Percentiles rank a stretch among this genome's conserved stretches.
Evolutionary conservation across 2,797 vertebrate genomes (phyloP).

Genomic region (Saxicola maurus): DNA sequence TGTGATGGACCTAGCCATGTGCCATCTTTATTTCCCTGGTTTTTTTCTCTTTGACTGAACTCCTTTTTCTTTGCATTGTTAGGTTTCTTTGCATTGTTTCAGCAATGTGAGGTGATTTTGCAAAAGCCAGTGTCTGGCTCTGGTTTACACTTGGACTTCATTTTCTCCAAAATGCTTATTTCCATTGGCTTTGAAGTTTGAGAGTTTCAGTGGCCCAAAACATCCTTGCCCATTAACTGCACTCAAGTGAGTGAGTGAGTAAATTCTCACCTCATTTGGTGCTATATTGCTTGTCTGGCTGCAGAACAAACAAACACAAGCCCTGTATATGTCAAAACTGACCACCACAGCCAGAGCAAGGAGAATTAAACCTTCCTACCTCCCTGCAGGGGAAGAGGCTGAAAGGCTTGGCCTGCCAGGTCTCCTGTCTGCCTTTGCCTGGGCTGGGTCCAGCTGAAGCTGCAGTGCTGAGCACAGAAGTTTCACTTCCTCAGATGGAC

Average conservation of each 20-base stretch:
- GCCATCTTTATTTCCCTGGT: background rate
- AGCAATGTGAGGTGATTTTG: accelerated
- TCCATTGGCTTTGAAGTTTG: background rate
- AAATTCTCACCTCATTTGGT: background rate
- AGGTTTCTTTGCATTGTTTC: background rate
- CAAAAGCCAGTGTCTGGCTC: background rate
- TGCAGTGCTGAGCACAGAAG: background rate
- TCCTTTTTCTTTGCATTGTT: background rate
- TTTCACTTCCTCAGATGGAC: accelerated
- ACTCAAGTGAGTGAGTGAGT: background rate
- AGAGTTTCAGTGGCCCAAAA: background rate
- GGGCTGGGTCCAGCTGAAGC: background rate
- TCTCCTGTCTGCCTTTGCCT: accelerated
- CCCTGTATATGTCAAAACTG: background rate
- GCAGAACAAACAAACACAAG: background rate
- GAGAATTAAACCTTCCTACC: background rate
- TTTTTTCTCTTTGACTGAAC: background rate
- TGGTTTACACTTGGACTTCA: background rate
- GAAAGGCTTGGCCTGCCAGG: background rate
- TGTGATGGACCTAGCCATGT: background rate
- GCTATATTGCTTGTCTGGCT: background rate
- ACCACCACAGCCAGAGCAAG: background rate
- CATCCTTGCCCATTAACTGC: background rate
- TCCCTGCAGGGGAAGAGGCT: accelerated
- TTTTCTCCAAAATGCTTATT: background rate